Evolutionary conservation across 2,113 vertebrate species (phyloP).

Genomic region (Halcyon senegalensis): DNA sequence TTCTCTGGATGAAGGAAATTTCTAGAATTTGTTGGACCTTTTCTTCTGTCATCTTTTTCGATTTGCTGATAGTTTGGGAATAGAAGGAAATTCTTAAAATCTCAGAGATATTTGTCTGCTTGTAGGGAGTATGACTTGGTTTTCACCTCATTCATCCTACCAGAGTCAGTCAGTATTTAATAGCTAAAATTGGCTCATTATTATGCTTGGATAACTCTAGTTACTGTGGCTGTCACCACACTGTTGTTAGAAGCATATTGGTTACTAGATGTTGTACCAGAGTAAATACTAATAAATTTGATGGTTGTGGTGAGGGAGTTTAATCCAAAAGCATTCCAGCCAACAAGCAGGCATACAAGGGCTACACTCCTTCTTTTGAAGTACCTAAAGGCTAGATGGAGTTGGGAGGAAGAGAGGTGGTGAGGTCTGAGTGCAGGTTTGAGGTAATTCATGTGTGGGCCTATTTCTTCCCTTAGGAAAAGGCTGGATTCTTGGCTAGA

Average conservation of each 20-base stretch:
- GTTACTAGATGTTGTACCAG: constrained; percentile 31
- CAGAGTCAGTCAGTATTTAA: constrained; percentile 47
- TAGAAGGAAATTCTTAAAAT: constrained; percentile 47
- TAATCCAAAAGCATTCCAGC: constrained; percentile 9
- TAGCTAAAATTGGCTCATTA: constrained; percentile 11
- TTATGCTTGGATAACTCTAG: background rate
- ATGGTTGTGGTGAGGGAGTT: constrained; percentile 36
- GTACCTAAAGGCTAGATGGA: background rate
- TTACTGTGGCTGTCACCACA: constrained; percentile 27
- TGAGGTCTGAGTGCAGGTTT: background rate
- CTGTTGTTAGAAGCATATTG: constrained; percentile 43
- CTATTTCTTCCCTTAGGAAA: constrained; percentile 26
- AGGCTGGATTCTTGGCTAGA: constrained; percentile 5
- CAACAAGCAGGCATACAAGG: background rate
- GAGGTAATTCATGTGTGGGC: constrained; percentile 9
- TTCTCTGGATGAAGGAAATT: background rate
- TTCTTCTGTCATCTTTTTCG: background rate
- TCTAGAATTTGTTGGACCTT: background rate
- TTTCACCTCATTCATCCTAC: constrained; percentile 20
- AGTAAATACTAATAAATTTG: constrained; percentile 46
- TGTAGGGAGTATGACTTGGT: background rate
- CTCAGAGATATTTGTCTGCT: background rate
- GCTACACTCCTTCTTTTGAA: background rate
- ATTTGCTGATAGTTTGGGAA: constrained; percentile 14
- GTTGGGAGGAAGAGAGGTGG: background rate